These are phyloP conservation scores for Corythornis cristatus DNA, from an alignment of 2,113 vertebrate species.

Conservation along the genomic window DNA sequence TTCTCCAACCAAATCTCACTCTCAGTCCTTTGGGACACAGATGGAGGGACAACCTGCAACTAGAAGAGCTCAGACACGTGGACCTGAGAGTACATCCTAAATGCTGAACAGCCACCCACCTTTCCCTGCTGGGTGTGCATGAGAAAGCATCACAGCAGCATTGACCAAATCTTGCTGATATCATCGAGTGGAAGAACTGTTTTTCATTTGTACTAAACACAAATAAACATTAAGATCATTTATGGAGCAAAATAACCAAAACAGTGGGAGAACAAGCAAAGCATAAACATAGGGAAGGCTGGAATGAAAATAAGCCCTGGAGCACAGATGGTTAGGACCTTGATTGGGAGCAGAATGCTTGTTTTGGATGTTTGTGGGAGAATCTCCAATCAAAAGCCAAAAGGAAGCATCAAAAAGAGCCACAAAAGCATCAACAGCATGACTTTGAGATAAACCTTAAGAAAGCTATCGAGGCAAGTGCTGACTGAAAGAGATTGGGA, in stretches of 20 bases:
- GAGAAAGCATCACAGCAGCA: background rate
- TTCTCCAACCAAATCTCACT: background rate
- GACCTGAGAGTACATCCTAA: background rate
- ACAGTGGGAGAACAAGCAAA: slow-evolving; percentile 59
- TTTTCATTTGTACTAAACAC: slow-evolving; percentile 27
- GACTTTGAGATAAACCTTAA: slow-evolving; percentile 41
- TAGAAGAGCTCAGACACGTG: background rate
- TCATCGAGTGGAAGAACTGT: slow-evolving; percentile 2
- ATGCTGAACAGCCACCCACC: rapidly evolving
- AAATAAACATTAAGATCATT: slow-evolving; percentile 55
- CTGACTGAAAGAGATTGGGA: slow-evolving; percentile 19
- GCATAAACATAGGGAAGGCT: slow-evolving; percentile 62
- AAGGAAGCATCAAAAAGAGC: slow-evolving; percentile 57
- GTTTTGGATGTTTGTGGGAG: slow-evolving; percentile 50
- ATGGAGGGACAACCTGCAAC: background rate
- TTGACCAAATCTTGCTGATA: slow-evolving; percentile 21
- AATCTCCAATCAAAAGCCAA: slow-evolving; percentile 51
- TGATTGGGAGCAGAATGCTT: slow-evolving; percentile 50
- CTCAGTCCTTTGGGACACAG: background rate
- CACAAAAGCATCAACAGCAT: slow-evolving; percentile 50
- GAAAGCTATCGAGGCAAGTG: slow-evolving; percentile 3
- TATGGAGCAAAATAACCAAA: slow-evolving; percentile 53
- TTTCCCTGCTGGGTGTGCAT: background rate
- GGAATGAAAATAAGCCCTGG: slow-evolving; percentile 66
- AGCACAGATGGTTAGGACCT: slow-evolving; percentile 52